A percentile compares a stretch with the other conserved stretches of the same genome.
Evolutionary conservation across 2,888 invertebrate genomes (phyloP).

Genomic region (Anoplius nigerrimus): DNA sequence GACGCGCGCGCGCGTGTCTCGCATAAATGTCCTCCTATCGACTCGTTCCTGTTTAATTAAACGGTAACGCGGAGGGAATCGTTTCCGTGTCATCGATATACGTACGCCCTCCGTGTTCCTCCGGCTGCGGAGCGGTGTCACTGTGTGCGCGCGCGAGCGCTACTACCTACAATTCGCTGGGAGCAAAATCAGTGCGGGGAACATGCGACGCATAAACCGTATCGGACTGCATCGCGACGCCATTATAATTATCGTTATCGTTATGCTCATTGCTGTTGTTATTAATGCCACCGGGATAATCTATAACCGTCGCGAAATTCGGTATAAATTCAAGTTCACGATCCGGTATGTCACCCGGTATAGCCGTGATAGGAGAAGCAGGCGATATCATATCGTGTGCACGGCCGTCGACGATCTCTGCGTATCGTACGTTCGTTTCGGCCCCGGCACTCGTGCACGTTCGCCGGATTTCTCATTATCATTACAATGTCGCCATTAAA

Average conservation of each 20-base stretch:
- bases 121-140: too few species aligned
- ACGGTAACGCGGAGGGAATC: constrained; percentile 1
- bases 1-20: not conserved
- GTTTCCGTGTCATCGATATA: not conserved
- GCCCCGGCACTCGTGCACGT: too few species aligned
- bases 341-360: constrained; percentile 3
- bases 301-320: not conserved
- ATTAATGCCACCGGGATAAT: not conserved
- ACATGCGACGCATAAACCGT: constrained; percentile 16
- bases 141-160: not conserved
- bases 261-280: not conserved
- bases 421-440: too few species aligned
- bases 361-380: not conserved
- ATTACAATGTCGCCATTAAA: constrained; percentile 24
- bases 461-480: constrained; percentile 28
- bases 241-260: not conserved
- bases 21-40: not conserved
- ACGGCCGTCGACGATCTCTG: too few species aligned
- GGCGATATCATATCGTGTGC: not conserved
- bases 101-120: not conserved
- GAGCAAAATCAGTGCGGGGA: too few species aligned
- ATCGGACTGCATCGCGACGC: constrained; percentile 4
- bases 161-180: too few species aligned
- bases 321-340: constrained; percentile 3
- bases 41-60: constrained; percentile 5